Evolutionary conservation across 2,113 vertebrate species (phyloP), one percentile per base, ranked within the genome.

Genomic region (Cryptotis parvus): DNA sequence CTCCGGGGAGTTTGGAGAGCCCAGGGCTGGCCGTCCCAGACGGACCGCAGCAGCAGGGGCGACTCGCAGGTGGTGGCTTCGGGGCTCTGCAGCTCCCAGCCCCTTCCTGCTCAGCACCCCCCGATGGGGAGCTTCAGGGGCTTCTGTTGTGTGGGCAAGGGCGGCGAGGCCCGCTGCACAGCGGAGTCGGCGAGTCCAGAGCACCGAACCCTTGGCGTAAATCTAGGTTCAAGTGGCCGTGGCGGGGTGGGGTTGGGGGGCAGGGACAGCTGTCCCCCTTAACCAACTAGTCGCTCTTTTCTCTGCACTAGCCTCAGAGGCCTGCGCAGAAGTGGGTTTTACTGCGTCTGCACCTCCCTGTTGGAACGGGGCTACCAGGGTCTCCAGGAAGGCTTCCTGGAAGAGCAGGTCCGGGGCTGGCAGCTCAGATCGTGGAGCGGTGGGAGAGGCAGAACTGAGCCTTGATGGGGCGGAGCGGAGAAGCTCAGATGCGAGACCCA

Each of bases 1-100:
- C 82, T 94, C 79, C 9, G 74, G 55, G 80, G 55, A 92, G 78
- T 91, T 91, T 84, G 2, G 49, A 68, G 63, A 80, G 24, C 43
- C 31, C 33, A 0, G 45, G 4, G 63, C 70, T 72, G 68, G 61
- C 10, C 31, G 15, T 24, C 22, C 31, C 18, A 15, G 78, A 14
- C 31, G 69, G 68, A 4, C 2, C 0, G 27, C 43, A 39, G 11
- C 10, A 24, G 52, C 63, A 45, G 31, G 27, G 10, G 3, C 68
- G 2, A 31, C 12, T 69, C 73, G 70, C 22, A 20, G 43, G 8
- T n/a, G 24, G 76, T 8, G 75, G 4, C 33, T 1, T 1, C 26
- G 0, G 52, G 52, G 74, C 29, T 86, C 68, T 9, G 2, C 10
- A 45, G 49, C 12, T 52, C 73, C 1, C 9, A 9, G 75, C 84